Percentiles rank a stretch among this genome's conserved stretches.
Conservation (phyloP, 2,888 invertebrate genomes). For the Nemoura dubitans region DNA sequence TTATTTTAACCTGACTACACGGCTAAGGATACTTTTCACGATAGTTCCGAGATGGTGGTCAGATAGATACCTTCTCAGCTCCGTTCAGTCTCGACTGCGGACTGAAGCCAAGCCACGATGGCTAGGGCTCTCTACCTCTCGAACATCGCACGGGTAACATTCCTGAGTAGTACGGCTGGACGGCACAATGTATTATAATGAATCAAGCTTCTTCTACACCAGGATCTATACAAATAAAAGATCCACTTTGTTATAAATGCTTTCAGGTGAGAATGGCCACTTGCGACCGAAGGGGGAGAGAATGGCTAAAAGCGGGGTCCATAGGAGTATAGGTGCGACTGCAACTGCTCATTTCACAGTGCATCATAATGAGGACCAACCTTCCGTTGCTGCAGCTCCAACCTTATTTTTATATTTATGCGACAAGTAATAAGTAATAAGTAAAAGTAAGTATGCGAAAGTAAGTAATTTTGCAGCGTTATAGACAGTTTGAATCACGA, state of each 20-base stretch:
- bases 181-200: background rate
- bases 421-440: no score
- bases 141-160: background rate
- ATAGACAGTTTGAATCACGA: no score
- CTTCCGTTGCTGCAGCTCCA: no score
- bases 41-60: background rate
- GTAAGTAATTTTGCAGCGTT: no score
- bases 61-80: background rate
- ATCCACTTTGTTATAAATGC: background rate
- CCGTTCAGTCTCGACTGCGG: background rate
- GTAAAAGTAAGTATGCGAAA: no score
- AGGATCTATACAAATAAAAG: conserved; percentile 4
- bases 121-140: background rate
- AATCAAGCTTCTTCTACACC: background rate
- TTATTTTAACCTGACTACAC: background rate
- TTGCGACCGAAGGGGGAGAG: background rate
- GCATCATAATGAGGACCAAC: background rate
- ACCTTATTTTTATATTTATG: no score
- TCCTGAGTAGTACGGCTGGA: background rate
- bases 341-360: background rate
- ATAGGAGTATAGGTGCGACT: background rate
- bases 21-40: background rate
- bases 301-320: background rate
- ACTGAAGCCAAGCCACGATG: background rate
- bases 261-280: background rate